Conservation (phyloP, 2,888 invertebrate genomes). For the Volucella bombylans region DNA sequence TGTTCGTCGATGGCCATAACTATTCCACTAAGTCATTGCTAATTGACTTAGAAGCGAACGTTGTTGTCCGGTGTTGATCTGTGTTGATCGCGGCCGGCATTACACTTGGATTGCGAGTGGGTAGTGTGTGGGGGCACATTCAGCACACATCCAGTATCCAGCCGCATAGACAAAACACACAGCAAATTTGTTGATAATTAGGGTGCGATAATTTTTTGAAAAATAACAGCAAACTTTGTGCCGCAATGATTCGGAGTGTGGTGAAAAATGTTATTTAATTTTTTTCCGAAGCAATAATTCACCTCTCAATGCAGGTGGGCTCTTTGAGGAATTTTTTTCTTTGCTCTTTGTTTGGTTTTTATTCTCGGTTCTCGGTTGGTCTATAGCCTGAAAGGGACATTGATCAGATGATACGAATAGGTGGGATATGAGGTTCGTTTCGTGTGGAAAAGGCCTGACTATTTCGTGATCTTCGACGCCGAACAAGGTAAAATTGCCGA, state of each 20-base stretch:
- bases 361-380: too few relatives aligned
- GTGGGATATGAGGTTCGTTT: too few relatives aligned
- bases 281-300: too few relatives aligned
- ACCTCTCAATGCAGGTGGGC: too few relatives aligned
- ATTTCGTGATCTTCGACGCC: too few relatives aligned
- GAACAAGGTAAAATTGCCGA: too few relatives aligned
- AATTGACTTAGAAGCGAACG: slow-evolving; percentile 49
- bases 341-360: too few relatives aligned
- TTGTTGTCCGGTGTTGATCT: slow-evolving; percentile 33
- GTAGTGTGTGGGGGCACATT: background rate
- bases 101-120: slow-evolving; percentile 11
- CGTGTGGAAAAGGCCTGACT: too few relatives aligned
- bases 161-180: background rate
- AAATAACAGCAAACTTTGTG: slow-evolving; percentile 20
- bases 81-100: slow-evolving; percentile 1
- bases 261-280: background rate
- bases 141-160: background rate
- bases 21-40: slow-evolving; percentile 59
- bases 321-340: too few relatives aligned
- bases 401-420: too few relatives aligned
- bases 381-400: too few relatives aligned
- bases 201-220: slow-evolving; percentile 43
- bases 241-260: slow-evolving; percentile 4
- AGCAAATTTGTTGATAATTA: slow-evolving; percentile 53
- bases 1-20: slow-evolving; percentile 55